Percentiles rank a stretch among this genome's conserved stretches.
Conservation (phyloP, 92 coral and sea anemone species). For the Bergia puertoricense region DNA sequence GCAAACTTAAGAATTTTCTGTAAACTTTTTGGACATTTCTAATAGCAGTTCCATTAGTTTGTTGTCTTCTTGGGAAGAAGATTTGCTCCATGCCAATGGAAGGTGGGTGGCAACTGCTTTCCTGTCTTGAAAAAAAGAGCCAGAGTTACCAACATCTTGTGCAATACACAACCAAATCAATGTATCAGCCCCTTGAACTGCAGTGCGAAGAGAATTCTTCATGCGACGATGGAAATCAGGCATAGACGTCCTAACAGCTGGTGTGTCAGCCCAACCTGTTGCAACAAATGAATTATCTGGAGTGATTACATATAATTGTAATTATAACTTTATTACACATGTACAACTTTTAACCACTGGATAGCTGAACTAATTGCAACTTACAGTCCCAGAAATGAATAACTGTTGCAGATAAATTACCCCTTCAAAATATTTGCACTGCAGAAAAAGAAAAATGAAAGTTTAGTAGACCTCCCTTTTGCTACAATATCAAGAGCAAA, state of each 20-base stretch:
- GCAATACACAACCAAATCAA: conserved; percentile 84
- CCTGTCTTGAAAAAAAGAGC: conserved; percentile 89
- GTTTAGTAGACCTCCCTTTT: too few relatives aligned
- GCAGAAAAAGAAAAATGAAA: too few relatives aligned
- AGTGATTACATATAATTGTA: too few relatives aligned
- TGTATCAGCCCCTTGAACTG: conserved; percentile 96
- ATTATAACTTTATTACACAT: too few relatives aligned
- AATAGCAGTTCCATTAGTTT: conserved; percentile 66
- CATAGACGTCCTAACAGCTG: conserved; percentile 86
- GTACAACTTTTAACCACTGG: too few relatives aligned
- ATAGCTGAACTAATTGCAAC: too few relatives aligned
- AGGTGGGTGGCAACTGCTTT: conserved; percentile 79
- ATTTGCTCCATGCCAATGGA: conserved; percentile 94
- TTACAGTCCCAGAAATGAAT: too few relatives aligned
- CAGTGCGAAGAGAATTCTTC: conserved; percentile 70
- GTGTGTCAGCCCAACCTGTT: conserved; percentile 98
- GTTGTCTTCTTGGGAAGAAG: conserved; percentile 68
- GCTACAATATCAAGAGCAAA: too few relatives aligned
- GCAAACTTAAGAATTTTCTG: conserved; percentile 16
- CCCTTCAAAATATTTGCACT: too few relatives aligned
- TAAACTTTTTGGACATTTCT: conserved; percentile 64
- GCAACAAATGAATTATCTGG: background rate
- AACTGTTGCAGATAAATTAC: too few relatives aligned
- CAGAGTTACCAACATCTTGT: conserved; percentile 69
- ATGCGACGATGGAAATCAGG: conserved; percentile 93